Evolutionary conservation across 2,888 invertebrate genomes (phyloP), one percentile per base, ranked within the genome.

Genomic region (Reticulitermes lucifugus): DNA sequence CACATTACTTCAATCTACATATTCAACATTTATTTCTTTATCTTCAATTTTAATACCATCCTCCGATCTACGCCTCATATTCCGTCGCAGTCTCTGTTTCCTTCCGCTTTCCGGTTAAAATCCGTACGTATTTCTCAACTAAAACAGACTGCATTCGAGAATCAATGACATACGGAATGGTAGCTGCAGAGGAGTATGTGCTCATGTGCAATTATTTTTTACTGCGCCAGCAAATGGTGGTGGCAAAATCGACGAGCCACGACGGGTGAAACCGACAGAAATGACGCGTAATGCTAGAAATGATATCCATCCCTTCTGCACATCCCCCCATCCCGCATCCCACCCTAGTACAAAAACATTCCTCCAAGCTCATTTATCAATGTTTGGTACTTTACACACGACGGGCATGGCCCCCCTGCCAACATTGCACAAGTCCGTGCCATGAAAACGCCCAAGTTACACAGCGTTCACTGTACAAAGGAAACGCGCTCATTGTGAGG

Each of bases 321-420:
- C 73, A 77, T 7, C 75, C 60, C 83, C 25, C 73, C 73, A 73
- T 18, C 5, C 73, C 35, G 35, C 59, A 59, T 35, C 51, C 81
- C 43, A 12, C 65, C 65, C 65, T 25, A 25, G 70, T 79, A 85
- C 79, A 85, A 85, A 85, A 83, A 85, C 83, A 83, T 83, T 79
- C 84, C 84, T 35, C 75, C 77, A 43, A 60, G 79, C 85, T 83
- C 85, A 83, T 85, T 85, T 85, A 85, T 85, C 84, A 85, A 85
- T 59, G 85, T 83, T 85, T 84, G 84, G 80, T 85, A 80, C 84
- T 84, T 85, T 80, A 84, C 79, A 79, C 80, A 46, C 79, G 71
- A 83, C 80, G 65, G 71, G 81, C n/a, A 43, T 4, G 35, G 10
- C 29, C 22, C 51, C 82, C 29, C 79, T 60, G 70, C 41, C 25